Conservation (phyloP, 1,140 invertebrate species). For the Solenopsis invicta region DNA sequence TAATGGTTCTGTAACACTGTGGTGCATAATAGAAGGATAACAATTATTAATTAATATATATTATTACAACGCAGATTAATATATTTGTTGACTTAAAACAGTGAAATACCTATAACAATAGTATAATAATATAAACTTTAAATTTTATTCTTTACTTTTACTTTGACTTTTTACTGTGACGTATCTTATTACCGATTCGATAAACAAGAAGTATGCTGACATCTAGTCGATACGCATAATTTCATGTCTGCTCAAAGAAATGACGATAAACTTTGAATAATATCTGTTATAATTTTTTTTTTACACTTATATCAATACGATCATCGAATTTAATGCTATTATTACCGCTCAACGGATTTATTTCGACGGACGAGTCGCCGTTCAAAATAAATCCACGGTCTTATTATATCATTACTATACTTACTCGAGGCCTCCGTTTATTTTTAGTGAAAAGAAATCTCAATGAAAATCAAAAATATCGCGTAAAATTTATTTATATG, state of each 20-base stretch:
- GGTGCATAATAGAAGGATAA: too few species aligned
- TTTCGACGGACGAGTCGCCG: not conserved
- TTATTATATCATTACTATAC: constrained; percentile 41
- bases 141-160: not conserved
- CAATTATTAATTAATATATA: too few species aligned
- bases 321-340: not conserved
- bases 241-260: not conserved
- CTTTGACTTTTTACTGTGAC: not conserved
- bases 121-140: not conserved
- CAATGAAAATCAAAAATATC: constrained; percentile 58
- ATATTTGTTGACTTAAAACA: not conserved
- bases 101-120: too few species aligned
- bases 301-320: not conserved
- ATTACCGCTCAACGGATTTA: not conserved
- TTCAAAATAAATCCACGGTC: constrained; percentile 26
- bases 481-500: constrained; percentile 14
- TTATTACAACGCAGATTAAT: not conserved
- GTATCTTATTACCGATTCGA: not conserved
- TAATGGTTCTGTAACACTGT: too few species aligned
- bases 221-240: not conserved
- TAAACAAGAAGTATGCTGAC: not conserved
- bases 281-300: too few species aligned
- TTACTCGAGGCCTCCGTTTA: constrained; percentile 41
- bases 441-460: constrained; percentile 38
- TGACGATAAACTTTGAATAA: not conserved